phyloP scores from a whole-genome alignment of 2,113 vertebrate genomes.

The Actinemys pallida region DNA sequence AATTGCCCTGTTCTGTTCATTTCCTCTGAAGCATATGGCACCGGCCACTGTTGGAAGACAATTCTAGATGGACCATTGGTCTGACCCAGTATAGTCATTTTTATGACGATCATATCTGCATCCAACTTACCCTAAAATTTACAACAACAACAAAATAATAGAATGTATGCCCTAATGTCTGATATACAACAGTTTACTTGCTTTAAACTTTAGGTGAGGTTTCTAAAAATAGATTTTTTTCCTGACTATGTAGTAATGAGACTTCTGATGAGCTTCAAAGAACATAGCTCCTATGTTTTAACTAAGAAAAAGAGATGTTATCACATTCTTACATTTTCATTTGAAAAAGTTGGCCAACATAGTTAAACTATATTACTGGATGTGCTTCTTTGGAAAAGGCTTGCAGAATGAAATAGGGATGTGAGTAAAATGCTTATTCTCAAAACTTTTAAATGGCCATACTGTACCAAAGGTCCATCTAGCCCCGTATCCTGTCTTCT shows the following conservation, averaged over 20 bases:
- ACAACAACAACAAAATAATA: background rate
- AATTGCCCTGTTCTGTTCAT: no score
- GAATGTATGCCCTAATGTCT: background rate
- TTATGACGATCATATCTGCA: background rate
- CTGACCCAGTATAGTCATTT: no score
- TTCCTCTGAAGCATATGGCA: no score
- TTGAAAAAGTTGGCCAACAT: constrained; percentile 19
- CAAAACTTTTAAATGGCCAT: background rate
- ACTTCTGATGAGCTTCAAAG: background rate
- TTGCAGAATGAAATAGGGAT: background rate
- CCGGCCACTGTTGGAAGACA: no score
- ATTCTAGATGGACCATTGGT: no score
- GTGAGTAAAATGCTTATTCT: background rate
- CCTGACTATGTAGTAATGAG: background rate
- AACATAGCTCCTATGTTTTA: background rate
- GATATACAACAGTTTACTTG: background rate
- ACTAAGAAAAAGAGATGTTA: background rate
- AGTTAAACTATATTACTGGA: background rate
- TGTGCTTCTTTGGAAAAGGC: background rate
- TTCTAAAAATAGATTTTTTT: background rate
- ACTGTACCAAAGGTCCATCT: no score
- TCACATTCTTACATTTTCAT: background rate
- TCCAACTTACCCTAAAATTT: background rate
- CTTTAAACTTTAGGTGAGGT: background rate
- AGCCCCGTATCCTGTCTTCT: no score